Evolutionary conservation across 1,140 invertebrate species (phyloP).

Genomic region (Planococcus citri): DNA sequence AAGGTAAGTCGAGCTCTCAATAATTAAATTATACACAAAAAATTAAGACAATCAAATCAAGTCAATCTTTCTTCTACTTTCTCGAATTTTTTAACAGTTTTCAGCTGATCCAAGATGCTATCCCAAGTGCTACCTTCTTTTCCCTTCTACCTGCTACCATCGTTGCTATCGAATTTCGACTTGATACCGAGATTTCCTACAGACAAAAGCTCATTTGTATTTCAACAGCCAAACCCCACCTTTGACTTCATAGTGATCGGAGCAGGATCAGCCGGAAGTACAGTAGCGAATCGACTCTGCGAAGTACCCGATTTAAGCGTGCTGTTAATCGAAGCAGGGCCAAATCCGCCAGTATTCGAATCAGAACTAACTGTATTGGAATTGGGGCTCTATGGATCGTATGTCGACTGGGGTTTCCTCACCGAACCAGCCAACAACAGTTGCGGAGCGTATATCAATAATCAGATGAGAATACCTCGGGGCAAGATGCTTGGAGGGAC

Average conservation of each 20-base stretch:
- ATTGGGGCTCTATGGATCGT: neutral
- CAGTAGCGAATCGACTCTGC: slow-evolving; percentile 42
- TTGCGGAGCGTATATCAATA: slow-evolving; percentile 23
- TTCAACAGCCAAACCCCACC: neutral
- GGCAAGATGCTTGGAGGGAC: slow-evolving; percentile 28
- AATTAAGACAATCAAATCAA: too few species aligned
- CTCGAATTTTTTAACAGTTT: too few species aligned
- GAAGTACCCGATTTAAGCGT: slow-evolving; percentile 36
- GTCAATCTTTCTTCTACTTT: too few species aligned
- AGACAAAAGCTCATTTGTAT: slow-evolving; percentile 16
- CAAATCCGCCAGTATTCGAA: slow-evolving; percentile 43
- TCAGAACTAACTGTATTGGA: slow-evolving; percentile 22
- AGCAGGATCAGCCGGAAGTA: slow-evolving; percentile 41
- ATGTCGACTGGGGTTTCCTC: slow-evolving; percentile 21
- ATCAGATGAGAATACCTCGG: slow-evolving; percentile 23
- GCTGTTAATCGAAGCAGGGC: slow-evolving; percentile 46
- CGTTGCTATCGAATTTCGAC: too few species aligned
- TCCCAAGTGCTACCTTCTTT: too few species aligned
- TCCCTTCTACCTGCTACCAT: too few species aligned
- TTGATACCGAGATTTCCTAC: too few species aligned
- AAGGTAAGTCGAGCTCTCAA: too few species aligned
- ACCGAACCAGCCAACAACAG: slow-evolving; percentile 9
- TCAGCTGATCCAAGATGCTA: too few species aligned
- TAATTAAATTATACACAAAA: too few species aligned
- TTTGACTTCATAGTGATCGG: slow-evolving; percentile 34